phyloP scores from a whole-genome alignment of 2,113 vertebrate genomes.

The Orcinus orca region DNA sequence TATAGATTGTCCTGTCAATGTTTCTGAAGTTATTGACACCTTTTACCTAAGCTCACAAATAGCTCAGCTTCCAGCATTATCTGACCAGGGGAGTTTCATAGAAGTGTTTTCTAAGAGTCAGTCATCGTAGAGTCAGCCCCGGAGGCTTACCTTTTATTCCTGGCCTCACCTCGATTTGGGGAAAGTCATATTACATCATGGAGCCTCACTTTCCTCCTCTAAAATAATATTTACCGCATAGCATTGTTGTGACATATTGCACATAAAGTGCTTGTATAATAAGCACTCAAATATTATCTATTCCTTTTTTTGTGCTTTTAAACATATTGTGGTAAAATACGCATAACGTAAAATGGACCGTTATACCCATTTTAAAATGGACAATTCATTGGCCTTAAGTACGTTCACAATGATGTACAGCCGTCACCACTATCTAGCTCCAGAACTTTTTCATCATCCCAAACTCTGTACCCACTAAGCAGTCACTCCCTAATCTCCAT shows the following conservation, averaged over 20 bases:
- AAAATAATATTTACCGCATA: background rate
- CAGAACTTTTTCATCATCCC: background rate
- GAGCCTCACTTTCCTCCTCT: background rate
- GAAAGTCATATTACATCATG: background rate
- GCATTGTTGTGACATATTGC: background rate
- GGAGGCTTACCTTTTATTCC: background rate
- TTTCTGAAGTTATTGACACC: background rate
- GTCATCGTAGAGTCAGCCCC: no score
- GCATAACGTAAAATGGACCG: background rate
- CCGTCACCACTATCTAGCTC: background rate
- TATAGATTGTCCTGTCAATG: background rate
- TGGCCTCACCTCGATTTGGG: background rate
- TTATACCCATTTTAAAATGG: no score
- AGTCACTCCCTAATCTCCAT: fast-evolving
- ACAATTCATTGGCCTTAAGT: no score
- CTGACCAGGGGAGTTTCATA: background rate
- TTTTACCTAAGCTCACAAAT: background rate
- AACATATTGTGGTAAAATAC: background rate
- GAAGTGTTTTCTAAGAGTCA: background rate
- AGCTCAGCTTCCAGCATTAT: background rate
- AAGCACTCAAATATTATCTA: background rate
- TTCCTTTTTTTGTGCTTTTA: background rate
- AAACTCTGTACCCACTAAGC: background rate
- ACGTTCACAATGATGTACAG: background rate
- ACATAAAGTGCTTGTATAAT: no score